These are phyloP conservation scores for Protosalanx chinensis DNA, from an alignment of 2,797 vertebrate species.

Conservation along the genomic window DNA sequence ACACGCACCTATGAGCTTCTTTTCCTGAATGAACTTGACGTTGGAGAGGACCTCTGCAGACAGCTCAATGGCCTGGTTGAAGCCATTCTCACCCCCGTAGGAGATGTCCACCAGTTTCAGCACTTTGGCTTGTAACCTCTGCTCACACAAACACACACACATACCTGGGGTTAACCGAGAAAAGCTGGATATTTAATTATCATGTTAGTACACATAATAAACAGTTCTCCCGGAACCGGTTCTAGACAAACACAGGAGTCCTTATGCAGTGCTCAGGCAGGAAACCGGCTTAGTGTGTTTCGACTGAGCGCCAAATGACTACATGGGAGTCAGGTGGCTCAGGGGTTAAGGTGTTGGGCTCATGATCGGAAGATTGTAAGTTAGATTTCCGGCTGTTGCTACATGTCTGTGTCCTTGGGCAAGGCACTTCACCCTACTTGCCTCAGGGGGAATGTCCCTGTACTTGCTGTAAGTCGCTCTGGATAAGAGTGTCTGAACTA, in stretches of 20 bases:
- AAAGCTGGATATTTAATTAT: background rate
- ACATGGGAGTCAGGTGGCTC: no score
- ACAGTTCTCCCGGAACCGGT: background rate
- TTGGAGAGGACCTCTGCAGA: slow-evolving; percentile 98
- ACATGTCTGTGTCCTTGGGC: no score
- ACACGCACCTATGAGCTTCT: slow-evolving; percentile 91
- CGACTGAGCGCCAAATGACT: background rate
- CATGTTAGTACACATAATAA: background rate
- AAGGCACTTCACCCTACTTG: no score
- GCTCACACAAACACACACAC: slow-evolving; percentile 19
- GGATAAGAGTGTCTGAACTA: no score
- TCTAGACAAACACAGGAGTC: background rate
- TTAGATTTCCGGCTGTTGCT: no score
- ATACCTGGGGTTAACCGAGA: background rate
- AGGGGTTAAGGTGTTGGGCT: no score
- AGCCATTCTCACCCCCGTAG: slow-evolving; percentile 98
- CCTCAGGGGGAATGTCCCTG: no score
- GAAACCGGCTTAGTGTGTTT: background rate
- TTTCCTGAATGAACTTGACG: slow-evolving; percentile 99
- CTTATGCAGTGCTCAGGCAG: background rate
- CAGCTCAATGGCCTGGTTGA: slow-evolving; percentile 98
- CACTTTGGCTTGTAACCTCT: slow-evolving; percentile 98
- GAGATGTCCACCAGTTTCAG: slow-evolving; percentile 99
- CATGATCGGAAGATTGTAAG: no score
- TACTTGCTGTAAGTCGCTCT: no score